A percentile compares a stretch with the other conserved stretches of the same genome.
These are phyloP conservation scores for Danionella cerebrum DNA, from an alignment of 2,113 vertebrate genomes.

Conservation along the genomic window DNA sequence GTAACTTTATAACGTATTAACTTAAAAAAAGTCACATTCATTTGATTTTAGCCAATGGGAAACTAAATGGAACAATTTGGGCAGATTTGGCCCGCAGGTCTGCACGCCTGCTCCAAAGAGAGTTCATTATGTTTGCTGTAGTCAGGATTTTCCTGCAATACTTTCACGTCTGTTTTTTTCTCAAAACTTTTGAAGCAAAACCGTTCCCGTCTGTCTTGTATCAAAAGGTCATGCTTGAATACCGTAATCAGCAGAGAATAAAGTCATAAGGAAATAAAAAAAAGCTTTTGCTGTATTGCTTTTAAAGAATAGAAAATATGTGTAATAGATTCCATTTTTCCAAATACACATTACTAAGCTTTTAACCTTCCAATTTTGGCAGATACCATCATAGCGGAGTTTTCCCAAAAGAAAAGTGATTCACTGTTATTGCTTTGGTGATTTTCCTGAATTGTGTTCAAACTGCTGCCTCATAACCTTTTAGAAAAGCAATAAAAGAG, in stretches of 20 bases:
- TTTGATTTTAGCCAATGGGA: no score
- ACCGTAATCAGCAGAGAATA: no score
- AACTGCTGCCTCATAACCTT: not conserved
- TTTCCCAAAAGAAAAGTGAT: not conserved
- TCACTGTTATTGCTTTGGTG: not conserved
- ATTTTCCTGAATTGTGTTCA: not conserved
- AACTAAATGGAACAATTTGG: no score
- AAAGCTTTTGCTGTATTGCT: not conserved
- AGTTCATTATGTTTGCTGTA: no score
- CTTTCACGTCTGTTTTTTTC: no score
- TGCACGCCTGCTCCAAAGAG: no score
- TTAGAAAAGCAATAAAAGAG: not conserved
- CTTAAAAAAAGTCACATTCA: no score
- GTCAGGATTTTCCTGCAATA: no score
- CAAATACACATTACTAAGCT: not conserved
- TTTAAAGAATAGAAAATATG: not conserved
- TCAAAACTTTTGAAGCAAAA: not conserved
- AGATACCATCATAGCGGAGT: not conserved
- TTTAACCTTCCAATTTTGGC: not conserved
- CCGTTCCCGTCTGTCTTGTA: no score
- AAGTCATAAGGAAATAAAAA: not conserved
- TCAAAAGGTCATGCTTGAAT: not conserved
- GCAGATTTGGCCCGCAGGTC: no score
- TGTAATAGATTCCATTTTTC: not conserved
- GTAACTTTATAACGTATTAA: no score